Percentiles rank a stretch among this genome's conserved stretches.
These are phyloP conservation scores for Trichomalopsis sarcophagae DNA, from an alignment of 1,140 invertebrate species.

Conservation along the genomic window DNA sequence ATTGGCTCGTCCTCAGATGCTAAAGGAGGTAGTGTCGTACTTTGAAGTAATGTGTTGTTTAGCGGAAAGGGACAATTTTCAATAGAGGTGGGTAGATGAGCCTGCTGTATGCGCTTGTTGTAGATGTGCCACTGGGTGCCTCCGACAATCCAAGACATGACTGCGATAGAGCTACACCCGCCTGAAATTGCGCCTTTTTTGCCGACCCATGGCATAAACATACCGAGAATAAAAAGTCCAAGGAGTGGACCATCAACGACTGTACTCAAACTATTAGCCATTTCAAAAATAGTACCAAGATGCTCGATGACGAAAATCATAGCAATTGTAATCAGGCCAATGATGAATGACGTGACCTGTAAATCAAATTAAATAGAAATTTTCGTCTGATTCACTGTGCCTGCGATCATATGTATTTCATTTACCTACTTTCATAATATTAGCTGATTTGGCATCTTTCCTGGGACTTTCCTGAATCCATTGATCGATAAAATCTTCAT, in stretches of 20 bases:
- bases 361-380: neutral
- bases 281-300: conserved; percentile 70
- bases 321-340: conserved; percentile 72
- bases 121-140: conserved; percentile 71
- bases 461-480: conserved; percentile 61
- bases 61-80: conserved; percentile 65
- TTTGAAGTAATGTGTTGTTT: conserved; percentile 42
- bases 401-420: neutral
- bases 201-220: conserved; percentile 74
- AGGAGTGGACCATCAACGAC: conserved; percentile 75
- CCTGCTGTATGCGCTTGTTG: conserved; percentile 59
- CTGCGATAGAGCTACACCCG: conserved; percentile 70
- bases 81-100: conserved; percentile 64
- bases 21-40: conserved; percentile 40
- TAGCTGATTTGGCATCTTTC: conserved; percentile 63
- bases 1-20: conserved; percentile 56
- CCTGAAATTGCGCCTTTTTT: conserved; percentile 76
- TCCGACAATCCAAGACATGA: conserved; percentile 77
- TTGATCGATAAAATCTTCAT: conserved; percentile 76
- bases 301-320: conserved; percentile 74
- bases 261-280: conserved; percentile 72
- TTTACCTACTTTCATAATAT: conserved; percentile 66
- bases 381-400: neutral
- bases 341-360: conserved; percentile 66
- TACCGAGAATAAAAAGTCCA: conserved; percentile 76